Conservation (phyloP, 2,888 invertebrate genomes). For the Trilocha varians region DNA sequence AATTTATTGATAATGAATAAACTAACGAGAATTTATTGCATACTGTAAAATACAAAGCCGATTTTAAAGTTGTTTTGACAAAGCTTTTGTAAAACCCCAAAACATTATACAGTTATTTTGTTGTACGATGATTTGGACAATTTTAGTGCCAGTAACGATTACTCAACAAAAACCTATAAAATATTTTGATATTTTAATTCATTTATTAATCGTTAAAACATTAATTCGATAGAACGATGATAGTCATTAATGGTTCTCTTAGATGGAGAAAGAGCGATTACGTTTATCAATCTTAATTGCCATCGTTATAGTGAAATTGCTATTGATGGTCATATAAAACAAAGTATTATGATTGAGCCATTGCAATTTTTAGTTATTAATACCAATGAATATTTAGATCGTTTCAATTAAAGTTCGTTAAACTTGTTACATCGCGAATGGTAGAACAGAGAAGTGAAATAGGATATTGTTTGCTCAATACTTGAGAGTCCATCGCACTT, state of each 20-base stretch:
- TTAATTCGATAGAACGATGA: background rate
- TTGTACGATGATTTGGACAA: no score
- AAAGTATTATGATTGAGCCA: slow-evolving; percentile 1
- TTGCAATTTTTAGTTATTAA: slow-evolving; percentile 2
- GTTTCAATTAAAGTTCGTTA: slow-evolving; percentile 14
- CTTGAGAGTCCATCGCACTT: slow-evolving; percentile 13
- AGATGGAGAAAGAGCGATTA: background rate
- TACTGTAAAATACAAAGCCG: no score
- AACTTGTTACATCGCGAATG: slow-evolving; percentile 11
- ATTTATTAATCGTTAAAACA: background rate
- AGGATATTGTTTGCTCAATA: slow-evolving; percentile 41
- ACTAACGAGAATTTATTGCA: no score
- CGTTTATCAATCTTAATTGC: slow-evolving; percentile 9
- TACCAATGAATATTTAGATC: slow-evolving; percentile 9
- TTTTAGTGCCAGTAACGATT: no score
- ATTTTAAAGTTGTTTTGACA: no score
- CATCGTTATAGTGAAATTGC: slow-evolving; percentile 6
- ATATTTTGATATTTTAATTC: no score
- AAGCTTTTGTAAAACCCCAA: no score
- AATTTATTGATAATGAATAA: background rate
- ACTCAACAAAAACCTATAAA: no score
- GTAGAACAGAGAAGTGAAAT: slow-evolving; percentile 26
- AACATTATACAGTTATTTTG: no score
- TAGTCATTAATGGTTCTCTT: background rate
- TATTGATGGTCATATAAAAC: slow-evolving; percentile 4